Conservation (phyloP, 2,113 vertebrate species). For the Nyctibius bracteatus region DNA sequence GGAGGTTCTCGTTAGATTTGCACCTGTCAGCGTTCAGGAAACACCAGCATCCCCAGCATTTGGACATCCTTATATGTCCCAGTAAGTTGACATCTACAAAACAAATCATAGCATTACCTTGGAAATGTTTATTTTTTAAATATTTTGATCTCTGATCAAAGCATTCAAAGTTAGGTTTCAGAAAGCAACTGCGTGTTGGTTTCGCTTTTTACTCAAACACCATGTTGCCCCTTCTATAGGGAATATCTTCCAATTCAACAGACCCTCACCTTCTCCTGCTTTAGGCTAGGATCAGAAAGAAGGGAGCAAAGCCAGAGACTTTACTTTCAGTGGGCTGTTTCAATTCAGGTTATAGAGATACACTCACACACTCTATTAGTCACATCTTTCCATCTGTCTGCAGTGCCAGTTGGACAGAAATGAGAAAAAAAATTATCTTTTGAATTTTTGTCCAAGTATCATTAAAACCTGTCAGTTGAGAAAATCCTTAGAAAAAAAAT, state of each 20-base stretch:
- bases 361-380: neutral
- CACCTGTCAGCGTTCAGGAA: neutral
- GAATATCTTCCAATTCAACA: neutral
- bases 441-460: neutral
- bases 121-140: neutral
- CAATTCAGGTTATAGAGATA: neutral
- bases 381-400: neutral
- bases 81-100: neutral
- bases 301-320: neutral
- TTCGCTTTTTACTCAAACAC: neutral
- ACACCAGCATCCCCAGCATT: neutral
- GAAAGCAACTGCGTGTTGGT: neutral
- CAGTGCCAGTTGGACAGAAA: neutral
- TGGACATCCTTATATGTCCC: neutral
- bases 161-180: neutral
- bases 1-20: neutral
- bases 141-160: neutral
- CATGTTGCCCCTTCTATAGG: fast-evolving
- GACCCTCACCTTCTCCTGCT: neutral
- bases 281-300: neutral
- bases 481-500: neutral
- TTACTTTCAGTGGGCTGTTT: neutral
- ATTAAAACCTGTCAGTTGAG: neutral
- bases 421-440: neutral
- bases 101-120: neutral